Percentiles rank a stretch among this genome's conserved stretches.
These are phyloP conservation scores for Notothenia rossii DNA, from an alignment of 2,113 vertebrate species.

Conservation along the genomic window DNA sequence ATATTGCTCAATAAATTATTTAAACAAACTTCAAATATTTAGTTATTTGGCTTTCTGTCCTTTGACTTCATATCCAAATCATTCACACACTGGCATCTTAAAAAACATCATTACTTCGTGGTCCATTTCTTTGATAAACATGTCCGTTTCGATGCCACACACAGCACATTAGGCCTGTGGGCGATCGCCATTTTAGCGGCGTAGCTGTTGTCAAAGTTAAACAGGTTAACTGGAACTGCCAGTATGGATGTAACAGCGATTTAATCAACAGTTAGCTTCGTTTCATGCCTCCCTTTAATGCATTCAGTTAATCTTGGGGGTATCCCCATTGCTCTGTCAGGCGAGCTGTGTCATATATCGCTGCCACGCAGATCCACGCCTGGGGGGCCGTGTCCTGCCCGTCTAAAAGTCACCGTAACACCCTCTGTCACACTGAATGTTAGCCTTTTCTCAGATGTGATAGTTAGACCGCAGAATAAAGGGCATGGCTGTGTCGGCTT, in stretches of 20 bases:
- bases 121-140: neutral
- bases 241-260: conserved; percentile 62
- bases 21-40: neutral
- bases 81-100: neutral
- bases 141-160: neutral
- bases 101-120: neutral
- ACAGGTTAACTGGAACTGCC: conserved; percentile 74
- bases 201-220: conserved; percentile 66
- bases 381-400: conserved; percentile 51
- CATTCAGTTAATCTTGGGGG: conserved; percentile 68
- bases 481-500: conserved; percentile 75
- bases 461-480: conserved; percentile 76
- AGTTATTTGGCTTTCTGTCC: neutral
- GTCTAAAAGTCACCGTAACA: conserved; percentile 78
- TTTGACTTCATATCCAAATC: neutral
- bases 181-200: conserved; percentile 52
- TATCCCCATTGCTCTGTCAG: conserved; percentile 70
- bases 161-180: conserved; percentile 26
- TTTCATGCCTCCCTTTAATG: conserved; percentile 69
- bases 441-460: conserved; percentile 72
- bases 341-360: conserved; percentile 74
- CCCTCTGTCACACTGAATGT: conserved; percentile 80
- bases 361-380: conserved; percentile 62
- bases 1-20: neutral
- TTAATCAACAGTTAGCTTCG: conserved; percentile 74